These are phyloP conservation scores for Hypercompe scribonia DNA, from an alignment of 2,888 invertebrate genomes.

Conservation along the genomic window DNA sequence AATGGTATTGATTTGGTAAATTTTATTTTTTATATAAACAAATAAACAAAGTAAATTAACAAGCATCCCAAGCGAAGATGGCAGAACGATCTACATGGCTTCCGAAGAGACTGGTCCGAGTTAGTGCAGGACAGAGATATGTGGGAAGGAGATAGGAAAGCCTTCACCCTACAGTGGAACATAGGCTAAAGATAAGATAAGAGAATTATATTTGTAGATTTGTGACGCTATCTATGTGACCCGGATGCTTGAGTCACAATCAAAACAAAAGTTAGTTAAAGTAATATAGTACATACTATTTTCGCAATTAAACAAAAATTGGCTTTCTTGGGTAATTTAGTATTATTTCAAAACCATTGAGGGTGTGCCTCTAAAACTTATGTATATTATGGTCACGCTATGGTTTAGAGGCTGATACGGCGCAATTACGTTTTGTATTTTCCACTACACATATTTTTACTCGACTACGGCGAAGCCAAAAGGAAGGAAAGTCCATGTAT, in stretches of 20 bases:
- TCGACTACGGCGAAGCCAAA: no score
- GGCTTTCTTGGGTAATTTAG: not conserved
- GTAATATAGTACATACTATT: not conserved
- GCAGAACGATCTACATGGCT: no score
- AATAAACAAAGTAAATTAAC: no score
- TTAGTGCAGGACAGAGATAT: no score
- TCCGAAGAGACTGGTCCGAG: no score
- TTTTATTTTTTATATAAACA: no score
- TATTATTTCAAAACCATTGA: not conserved
- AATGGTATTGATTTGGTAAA: no score
- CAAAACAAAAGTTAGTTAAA: not conserved
- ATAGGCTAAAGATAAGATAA: no score
- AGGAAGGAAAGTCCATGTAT: no score
- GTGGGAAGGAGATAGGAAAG: no score
- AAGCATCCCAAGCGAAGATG: no score
- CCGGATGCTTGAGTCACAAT: not conserved
- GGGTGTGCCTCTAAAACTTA: slow-evolving; percentile 1
- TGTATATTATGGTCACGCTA: not conserved
- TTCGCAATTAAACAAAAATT: not conserved
- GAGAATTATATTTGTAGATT: not conserved
- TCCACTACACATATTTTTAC: not conserved
- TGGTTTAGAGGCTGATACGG: not conserved
- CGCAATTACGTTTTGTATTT: not conserved
- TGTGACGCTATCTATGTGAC: not conserved
- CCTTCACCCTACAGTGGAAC: no score